These are phyloP conservation scores for Cerastis rubricosa DNA, from an alignment of 2,888 invertebrate genomes.

Conservation along the genomic window DNA sequence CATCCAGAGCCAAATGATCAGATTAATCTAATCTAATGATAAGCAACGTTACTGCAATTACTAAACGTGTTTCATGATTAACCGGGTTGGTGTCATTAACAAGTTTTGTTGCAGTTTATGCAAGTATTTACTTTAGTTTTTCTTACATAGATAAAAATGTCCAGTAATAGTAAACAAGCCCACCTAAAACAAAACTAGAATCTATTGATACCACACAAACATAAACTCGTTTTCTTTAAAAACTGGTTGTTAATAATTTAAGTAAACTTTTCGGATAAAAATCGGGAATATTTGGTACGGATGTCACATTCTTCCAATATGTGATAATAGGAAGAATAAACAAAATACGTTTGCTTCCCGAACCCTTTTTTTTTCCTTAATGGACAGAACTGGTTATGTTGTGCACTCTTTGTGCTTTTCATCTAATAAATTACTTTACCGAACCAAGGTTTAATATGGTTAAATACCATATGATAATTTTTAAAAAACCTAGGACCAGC, in stretches of 20 bases:
- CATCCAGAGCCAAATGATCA: conserved; percentile 40
- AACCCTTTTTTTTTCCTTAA: no score
- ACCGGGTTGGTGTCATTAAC: conserved; percentile 32
- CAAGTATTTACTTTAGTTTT: neutral
- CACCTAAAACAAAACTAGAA: neutral
- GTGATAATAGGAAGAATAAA: conserved; percentile 29
- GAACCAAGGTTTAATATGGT: no score
- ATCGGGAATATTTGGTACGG: neutral
- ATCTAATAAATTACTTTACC: neutral
- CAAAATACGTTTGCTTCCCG: conserved; percentile 1
- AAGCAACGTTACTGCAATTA: conserved; percentile 65
- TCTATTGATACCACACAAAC: neutral
- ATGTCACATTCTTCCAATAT: conserved; percentile 33
- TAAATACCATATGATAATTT: no score
- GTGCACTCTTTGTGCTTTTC: neutral
- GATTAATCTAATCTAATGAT: conserved; percentile 68
- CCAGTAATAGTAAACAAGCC: neutral
- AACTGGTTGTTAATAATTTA: conserved; percentile 6
- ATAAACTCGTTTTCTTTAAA: neutral
- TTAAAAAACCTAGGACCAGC: neutral
- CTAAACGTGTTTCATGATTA: conserved; percentile 62
- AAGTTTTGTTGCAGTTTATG: conserved; percentile 23
- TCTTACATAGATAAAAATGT: neutral
- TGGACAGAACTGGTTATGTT: neutral
- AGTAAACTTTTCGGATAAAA: conserved; percentile 2